Evolutionary conservation across 2,797 vertebrate genomes (phyloP).

Genomic region (Melanotaenia nigrans): DNA sequence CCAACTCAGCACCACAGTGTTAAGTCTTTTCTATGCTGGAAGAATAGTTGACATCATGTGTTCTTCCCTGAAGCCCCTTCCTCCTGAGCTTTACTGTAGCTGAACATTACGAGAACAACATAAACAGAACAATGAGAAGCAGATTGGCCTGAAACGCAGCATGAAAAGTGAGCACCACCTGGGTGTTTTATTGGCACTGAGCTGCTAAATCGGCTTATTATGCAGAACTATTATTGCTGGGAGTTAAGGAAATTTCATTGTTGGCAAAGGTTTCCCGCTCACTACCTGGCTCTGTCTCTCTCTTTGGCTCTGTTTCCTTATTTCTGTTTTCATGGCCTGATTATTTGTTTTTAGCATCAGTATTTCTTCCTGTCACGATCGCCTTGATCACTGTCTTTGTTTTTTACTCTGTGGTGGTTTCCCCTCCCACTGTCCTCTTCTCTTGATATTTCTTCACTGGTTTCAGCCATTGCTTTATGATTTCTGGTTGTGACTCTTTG

Average conservation of each 20-base stretch:
- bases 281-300: slow-evolving; percentile 27
- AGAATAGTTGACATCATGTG: slow-evolving; percentile 13
- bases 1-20: slow-evolving; percentile 12
- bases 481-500: slow-evolving; percentile 5
- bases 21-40: slow-evolving; percentile 21
- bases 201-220: slow-evolving; percentile 70
- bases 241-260: slow-evolving; percentile 60
- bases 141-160: slow-evolving; percentile 37
- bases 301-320: slow-evolving; percentile 12
- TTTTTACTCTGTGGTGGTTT: not conserved
- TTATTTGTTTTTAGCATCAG: slow-evolving; percentile 21
- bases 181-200: slow-evolving; percentile 66
- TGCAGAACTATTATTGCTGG: slow-evolving; percentile 61
- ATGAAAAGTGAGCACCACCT: slow-evolving; percentile 62
- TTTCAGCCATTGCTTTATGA: slow-evolving; percentile 13
- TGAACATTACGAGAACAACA: slow-evolving; percentile 23
- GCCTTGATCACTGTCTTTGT: slow-evolving; percentile 12
- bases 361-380: slow-evolving; percentile 23
- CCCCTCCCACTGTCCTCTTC: not conserved
- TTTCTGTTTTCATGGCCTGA: not conserved
- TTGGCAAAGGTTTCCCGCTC: slow-evolving; percentile 42
- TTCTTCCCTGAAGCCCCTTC: not conserved
- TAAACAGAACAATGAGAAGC: slow-evolving; percentile 53
- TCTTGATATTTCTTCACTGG: slow-evolving; percentile 12
- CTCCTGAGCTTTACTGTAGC: slow-evolving; percentile 16